Percentiles rank a stretch among this genome's conserved stretches.
Evolutionary conservation across 2,888 invertebrate species (phyloP).

Genomic region (Mellilla xanthometata): DNA sequence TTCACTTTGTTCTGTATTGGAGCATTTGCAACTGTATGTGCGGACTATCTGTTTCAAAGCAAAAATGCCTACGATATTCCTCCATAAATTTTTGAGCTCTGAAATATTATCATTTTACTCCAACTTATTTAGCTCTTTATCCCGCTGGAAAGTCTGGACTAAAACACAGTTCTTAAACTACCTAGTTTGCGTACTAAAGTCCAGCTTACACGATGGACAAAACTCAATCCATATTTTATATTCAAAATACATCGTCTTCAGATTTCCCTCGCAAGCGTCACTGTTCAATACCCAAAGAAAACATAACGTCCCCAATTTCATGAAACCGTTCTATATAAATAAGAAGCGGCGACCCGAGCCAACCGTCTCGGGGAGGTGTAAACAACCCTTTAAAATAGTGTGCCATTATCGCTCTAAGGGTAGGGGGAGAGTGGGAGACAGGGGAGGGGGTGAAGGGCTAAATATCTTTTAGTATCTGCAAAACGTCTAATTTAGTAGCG

Average conservation of each 20-base stretch:
- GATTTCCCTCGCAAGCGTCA: background rate
- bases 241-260: too few species aligned
- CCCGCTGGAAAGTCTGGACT: too few species aligned
- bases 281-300: slow-evolving; percentile 4
- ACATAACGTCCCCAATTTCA: slow-evolving; percentile 21
- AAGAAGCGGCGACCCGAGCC: slow-evolving; percentile 29
- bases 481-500: slow-evolving; percentile 72
- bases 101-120: too few species aligned
- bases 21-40: background rate
- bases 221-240: too few species aligned
- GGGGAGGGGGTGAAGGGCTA: slow-evolving; percentile 48
- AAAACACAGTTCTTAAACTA: too few species aligned
- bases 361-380: slow-evolving; percentile 52
- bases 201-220: too few species aligned
- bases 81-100: too few species aligned
- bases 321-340: slow-evolving; percentile 31
- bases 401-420: slow-evolving; percentile 41
- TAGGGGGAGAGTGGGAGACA: slow-evolving; percentile 13
- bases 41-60: too few species aligned
- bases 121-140: too few species aligned
- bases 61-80: too few species aligned
- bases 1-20: background rate
- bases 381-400: slow-evolving; percentile 77
- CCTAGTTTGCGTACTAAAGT: too few species aligned
- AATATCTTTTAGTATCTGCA: slow-evolving; percentile 78